Evolutionary conservation across 1,140 invertebrate genomes (phyloP).

Genomic region (Drosophila obscura): DNA sequence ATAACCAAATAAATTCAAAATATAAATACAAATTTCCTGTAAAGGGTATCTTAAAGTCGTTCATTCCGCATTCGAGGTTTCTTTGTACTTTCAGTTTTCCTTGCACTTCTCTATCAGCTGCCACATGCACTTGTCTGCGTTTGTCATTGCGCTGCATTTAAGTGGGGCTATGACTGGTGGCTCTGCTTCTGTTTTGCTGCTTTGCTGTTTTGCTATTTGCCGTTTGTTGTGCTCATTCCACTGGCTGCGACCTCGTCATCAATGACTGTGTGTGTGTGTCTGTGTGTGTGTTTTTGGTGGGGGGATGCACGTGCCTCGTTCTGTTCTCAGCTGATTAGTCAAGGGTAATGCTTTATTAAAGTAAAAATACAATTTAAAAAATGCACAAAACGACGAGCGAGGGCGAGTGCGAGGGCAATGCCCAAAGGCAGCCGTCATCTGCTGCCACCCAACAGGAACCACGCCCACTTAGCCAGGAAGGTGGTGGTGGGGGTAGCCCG

Average conservation of each 20-base stretch:
- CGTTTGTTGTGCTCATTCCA: background rate
- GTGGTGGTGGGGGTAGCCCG: background rate
- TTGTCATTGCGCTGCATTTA: constrained; percentile 32
- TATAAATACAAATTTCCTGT: no score
- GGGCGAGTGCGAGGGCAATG: constrained; percentile 25
- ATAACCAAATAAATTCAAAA: no score
- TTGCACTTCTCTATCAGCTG: background rate
- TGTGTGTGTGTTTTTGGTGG: background rate
- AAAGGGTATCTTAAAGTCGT: no score
- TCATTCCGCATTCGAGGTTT: no score
- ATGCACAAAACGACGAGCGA: constrained; percentile 11
- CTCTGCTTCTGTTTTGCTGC: background rate
- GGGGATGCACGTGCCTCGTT: constrained; percentile 56
- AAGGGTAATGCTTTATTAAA: constrained; percentile 63
- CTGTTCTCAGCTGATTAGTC: constrained; percentile 59
- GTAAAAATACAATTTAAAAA: constrained; percentile 44
- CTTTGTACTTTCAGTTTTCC: background rate
- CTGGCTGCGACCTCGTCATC: constrained; percentile 32
- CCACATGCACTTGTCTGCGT: constrained; percentile 43
- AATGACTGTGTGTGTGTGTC: background rate
- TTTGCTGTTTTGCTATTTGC: background rate
- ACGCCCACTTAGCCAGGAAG: constrained; percentile 13
- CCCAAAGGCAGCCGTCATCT: constrained; percentile 3
- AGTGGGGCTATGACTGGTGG: background rate
- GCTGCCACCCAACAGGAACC: constrained; percentile 21